phyloP scores from a whole-genome alignment of 2,113 vertebrate genomes.

The Elanoides forficatus region DNA sequence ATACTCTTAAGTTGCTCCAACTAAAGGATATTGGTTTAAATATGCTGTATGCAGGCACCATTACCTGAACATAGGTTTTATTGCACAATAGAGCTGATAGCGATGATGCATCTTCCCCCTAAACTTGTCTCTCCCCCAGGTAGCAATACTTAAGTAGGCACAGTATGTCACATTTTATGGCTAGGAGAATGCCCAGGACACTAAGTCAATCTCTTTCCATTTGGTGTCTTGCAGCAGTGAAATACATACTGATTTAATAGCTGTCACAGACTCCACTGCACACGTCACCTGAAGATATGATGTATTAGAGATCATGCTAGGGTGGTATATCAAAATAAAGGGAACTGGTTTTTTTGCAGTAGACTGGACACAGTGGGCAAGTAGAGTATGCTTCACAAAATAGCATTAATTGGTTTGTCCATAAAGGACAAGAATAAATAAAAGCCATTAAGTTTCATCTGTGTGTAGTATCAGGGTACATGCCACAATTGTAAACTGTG shows the following conservation, averaged over 20 bases:
- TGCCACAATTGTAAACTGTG: neutral
- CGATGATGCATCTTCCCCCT: neutral
- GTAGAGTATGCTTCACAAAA: neutral
- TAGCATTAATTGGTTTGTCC: neutral
- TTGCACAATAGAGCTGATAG: neutral
- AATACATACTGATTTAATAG: neutral
- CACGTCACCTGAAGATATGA: neutral
- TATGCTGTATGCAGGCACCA: neutral
- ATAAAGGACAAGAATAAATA: neutral
- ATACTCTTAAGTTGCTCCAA: neutral
- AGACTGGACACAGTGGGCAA: neutral
- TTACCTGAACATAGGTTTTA: neutral
- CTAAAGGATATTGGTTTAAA: neutral
- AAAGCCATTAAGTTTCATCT: neutral
- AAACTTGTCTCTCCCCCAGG: neutral
- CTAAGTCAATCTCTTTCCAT: neutral
- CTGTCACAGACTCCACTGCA: neutral
- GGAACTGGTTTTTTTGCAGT: neutral
- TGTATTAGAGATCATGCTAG: neutral
- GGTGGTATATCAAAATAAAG: neutral
- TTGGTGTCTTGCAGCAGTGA: neutral
- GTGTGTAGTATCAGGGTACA: neutral
- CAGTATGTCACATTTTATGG: neutral
- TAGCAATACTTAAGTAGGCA: neutral
- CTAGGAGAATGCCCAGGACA: neutral